phyloP scores from a whole-genome alignment of 2,797 vertebrate genomes.

The Pristis pectinata region DNA sequence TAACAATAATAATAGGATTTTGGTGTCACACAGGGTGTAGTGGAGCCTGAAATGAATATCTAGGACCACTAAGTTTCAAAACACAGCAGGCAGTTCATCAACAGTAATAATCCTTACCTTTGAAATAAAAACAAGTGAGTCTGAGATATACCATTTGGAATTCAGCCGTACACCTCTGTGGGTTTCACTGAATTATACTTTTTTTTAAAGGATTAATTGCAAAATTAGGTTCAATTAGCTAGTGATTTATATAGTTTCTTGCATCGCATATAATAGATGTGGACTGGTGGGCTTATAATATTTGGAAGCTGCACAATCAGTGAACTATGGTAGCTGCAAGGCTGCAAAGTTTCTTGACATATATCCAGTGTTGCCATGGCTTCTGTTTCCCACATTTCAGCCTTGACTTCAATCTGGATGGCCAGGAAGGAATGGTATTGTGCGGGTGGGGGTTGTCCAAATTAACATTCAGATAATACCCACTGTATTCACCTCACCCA shows the following conservation, averaged over 20 bases:
- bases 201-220: slow-evolving; percentile 12
- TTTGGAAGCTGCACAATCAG: neutral
- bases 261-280: neutral
- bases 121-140: neutral
- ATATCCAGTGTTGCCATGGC: neutral
- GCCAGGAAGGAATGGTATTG: neutral
- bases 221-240: neutral
- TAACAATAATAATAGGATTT: neutral
- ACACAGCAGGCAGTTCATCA: slow-evolving; percentile 16
- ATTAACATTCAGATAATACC: neutral
- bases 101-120: slow-evolving; percentile 9
- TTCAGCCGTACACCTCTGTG: neutral
- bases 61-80: neutral
- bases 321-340: neutral
- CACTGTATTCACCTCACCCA: neutral
- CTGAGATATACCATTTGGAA: neutral
- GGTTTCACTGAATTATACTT: neutral
- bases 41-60: slow-evolving; percentile 23
- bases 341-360: neutral
- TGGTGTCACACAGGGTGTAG: neutral
- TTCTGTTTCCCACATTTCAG: neutral
- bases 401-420: neutral
- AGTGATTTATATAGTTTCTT: neutral
- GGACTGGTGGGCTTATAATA: neutral
- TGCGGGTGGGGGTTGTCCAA: too few species aligned